Evolutionary conservation across 2,113 vertebrate species (phyloP), one percentile per base, ranked within the genome.

Genomic region (Chrysochloris asiatica): DNA sequence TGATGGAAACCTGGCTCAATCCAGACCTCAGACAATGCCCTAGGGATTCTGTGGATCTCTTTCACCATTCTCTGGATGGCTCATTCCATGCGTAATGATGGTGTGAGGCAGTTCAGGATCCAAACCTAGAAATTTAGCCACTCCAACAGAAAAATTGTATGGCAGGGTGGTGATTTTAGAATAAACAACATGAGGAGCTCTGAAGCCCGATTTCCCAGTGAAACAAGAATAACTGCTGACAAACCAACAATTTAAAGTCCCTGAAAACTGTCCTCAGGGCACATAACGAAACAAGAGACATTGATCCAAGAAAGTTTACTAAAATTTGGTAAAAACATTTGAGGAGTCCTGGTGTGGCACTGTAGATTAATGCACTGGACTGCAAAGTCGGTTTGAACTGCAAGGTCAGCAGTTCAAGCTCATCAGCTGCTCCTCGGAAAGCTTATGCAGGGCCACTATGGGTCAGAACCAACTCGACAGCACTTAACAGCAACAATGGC

Each of bases 251-350:
- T 78, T 33, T 65, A 65, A 83, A 78, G 26, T 81, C 61, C 88
- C 19, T 78, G 75, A n/a, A 41, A 72, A 79, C 63, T 78, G 24
- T 47, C 17, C 36, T 38, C 38, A 87, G 28, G 54, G 14, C 47
- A 41, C 6, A 38, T 56, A 56, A 14, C 43, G 75, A 86, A 21
- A n/a, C 10, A 76, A 47, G 24, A 69, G 79, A 71, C 36, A 43
- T 48, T 75, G 80, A 30, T 75, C 81, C 43, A 30, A 85, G 43
- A 77, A 94, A 65, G 59, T 78, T 13, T 86, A 67, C 45, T 92
- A 43, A 78, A 84, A n/a, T 28, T 85, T 38, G n/a, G n/a, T n/a
- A n/a, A n/a, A n/a, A n/a, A n/a, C n/a, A n/a, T n/a, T n/a, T n/a
- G n/a, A n/a, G n/a, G n/a, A n/a, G n/a, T n/a, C n/a, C n/a, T n/a